These are phyloP conservation scores for Stomorhina lunata DNA, from an alignment of 2,888 invertebrate genomes.

Conservation along the genomic window DNA sequence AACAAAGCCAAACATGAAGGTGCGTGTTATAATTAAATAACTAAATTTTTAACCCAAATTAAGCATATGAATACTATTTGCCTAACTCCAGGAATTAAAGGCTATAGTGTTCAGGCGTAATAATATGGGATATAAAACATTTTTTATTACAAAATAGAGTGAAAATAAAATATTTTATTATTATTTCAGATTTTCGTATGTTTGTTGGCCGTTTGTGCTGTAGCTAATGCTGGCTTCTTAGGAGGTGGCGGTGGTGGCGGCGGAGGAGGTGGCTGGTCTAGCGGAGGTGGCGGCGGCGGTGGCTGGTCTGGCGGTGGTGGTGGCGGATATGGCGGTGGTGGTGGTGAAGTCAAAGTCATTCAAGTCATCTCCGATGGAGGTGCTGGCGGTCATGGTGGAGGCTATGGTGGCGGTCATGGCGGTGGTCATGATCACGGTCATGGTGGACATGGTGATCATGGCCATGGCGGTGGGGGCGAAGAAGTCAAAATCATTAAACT, in stretches of 20 bases:
- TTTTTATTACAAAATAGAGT: background rate
- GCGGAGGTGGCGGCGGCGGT: constrained; percentile 34
- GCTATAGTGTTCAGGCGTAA: background rate
- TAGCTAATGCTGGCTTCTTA: constrained; percentile 65
- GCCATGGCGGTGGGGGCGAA: constrained; percentile 17
- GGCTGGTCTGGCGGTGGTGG: constrained; percentile 64
- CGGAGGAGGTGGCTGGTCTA: constrained; percentile 47
- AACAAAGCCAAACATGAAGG: constrained; percentile 53
- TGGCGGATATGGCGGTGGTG: constrained; percentile 4
- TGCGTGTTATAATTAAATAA: constrained; percentile 10
- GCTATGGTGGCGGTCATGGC: constrained; percentile 32
- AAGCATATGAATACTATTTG: background rate
- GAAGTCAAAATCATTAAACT: constrained; percentile 63
- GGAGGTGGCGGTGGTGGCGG: constrained; percentile 43
- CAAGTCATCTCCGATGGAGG: too few species aligned
- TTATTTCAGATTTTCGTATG: constrained; percentile 66
- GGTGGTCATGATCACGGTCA: too few species aligned
- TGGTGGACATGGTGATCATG: too few species aligned
- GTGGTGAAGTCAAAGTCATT: too few species aligned
- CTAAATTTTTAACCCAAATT: background rate
- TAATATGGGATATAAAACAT: background rate
- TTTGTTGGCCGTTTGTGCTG: constrained; percentile 63
- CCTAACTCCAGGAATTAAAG: constrained; percentile 41
- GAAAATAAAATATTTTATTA: background rate
- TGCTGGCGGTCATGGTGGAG: constrained; percentile 49